Base-by-base conservation (phyloP, 2,797 vertebrate genomes). In the Clarias platycephalus region DNA sequence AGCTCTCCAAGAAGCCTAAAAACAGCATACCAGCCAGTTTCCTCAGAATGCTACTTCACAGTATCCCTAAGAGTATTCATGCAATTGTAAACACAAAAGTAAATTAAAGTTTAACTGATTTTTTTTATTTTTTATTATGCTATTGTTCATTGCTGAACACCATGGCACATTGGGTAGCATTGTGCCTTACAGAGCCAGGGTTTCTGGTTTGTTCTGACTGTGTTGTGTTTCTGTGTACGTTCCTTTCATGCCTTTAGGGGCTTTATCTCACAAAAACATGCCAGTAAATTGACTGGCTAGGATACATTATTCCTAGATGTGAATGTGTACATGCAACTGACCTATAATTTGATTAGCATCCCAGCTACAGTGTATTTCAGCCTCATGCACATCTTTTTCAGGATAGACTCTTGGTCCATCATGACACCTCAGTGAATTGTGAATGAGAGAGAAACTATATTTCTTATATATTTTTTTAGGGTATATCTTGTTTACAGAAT, bases 1-100 rank as follows among this genome's bases (percentile, higher is more conserved):
- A 78, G 76, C 40, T 40, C 58, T 62, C 13, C 58, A 62, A 78
- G 76, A 78, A 78, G 55, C 6, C 34, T 40, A 63, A n/a, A 63
- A 62, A 9, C 57, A 62, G 31, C 31, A 40, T 49, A 28, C 37
- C n/a, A 80, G 40, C 9, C 40, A 22, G 24, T 49, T 49, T 67
- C 10, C 2, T 31, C 44, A 66, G 44, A 66, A 66, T 16, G 44
- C 34, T 58, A 5, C 37, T 49, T 26, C 18, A 31, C 26, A 31
- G 34, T 44, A 8, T 63, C 24, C 22, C 24, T 64, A 26, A 20
- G 37, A 79, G 37, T 26, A 79, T 4, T 64, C 3, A 26, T 63
- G 24, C 13, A 26, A 79, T 28, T 79, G 60, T 6, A 26, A 79
- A 18, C 4, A 49, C 37, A 49, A 63, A 79, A 5, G 34, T 62